Base-by-base conservation (phyloP, 2,888 invertebrate genomes). In the Drosophila villosipedis region DNA sequence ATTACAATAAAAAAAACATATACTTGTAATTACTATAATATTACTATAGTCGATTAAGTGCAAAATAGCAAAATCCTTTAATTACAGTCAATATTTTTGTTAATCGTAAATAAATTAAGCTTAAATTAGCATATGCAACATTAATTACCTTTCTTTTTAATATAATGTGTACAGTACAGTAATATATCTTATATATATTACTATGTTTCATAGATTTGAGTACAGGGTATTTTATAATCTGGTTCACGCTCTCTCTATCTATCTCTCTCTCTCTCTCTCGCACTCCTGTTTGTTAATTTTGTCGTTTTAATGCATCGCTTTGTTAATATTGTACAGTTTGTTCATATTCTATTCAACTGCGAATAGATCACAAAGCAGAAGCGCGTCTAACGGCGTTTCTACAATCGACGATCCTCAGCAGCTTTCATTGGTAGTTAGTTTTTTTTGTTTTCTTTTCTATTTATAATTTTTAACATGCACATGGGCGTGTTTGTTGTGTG, bases 401-500 rank as follows among this genome's bases (percentile, higher is more conserved):
- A 39, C 22, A 65, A 30, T 19, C 35, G 50, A 68, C 70, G 70
- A 77, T 71, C 65, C 54, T 39, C 61, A 39, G 52, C 19, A 69
- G 66, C 53, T 70, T 53, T 41, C 54, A 58, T 68, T 68, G 62
- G 54, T 53, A 61, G 35, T 12, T 22, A 9, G 25, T 25, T 4
- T 25, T 47, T 22, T 57, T 58, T 30, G 52, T 37, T 62, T 37
- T 64, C 19, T 49, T 67, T 65, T 60, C 53, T 60, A 74, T 67
- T 63, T 60, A 61, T 22, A 49, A 76, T 68, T 76, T 49, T 33
- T 43, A 50, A 65, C 22, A 71, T 83, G 86, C 80, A 89, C 52
- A 60, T 81, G 82, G 84, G 88, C 72, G 74, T 89, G 73, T 72
- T 47, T 69, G 57, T 59, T 66, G 59, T 65, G 61, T 65, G 65